phyloP scores from a whole-genome alignment of 2,797 vertebrate species.

The Syncerus caffer region DNA sequence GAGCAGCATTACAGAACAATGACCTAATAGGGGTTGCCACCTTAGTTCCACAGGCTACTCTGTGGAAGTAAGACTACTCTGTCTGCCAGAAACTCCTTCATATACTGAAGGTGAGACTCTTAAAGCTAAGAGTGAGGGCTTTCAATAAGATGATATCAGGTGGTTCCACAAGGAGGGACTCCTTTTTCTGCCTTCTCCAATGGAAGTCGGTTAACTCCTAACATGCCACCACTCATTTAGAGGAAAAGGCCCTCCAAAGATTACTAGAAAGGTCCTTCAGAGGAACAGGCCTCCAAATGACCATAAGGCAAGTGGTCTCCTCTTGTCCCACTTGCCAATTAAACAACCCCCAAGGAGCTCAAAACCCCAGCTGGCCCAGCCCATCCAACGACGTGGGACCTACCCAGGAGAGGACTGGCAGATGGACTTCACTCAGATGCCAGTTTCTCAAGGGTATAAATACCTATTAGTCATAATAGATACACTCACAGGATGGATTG shows the following conservation, averaged over 20 bases:
- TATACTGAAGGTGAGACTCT: neutral
- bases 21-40: neutral
- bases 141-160: neutral
- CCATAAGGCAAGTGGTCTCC: neutral
- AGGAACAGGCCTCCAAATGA: neutral
- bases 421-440: neutral
- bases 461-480: neutral
- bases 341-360: neutral
- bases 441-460: neutral
- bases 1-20: neutral
- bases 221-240: neutral
- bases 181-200: neutral
- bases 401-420: neutral
- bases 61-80: neutral
- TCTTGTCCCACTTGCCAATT: neutral
- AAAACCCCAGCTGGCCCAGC: neutral
- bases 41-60: neutral
- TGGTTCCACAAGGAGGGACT: neutral
- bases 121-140: neutral
- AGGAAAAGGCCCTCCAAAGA: neutral
- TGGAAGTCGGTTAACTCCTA: neutral
- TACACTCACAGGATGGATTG: neutral
- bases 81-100: neutral
- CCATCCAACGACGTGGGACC: rapidly evolving
- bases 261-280: neutral